phyloP scores from a whole-genome alignment of 2,113 vertebrate genomes.

The Alectura lathami region DNA sequence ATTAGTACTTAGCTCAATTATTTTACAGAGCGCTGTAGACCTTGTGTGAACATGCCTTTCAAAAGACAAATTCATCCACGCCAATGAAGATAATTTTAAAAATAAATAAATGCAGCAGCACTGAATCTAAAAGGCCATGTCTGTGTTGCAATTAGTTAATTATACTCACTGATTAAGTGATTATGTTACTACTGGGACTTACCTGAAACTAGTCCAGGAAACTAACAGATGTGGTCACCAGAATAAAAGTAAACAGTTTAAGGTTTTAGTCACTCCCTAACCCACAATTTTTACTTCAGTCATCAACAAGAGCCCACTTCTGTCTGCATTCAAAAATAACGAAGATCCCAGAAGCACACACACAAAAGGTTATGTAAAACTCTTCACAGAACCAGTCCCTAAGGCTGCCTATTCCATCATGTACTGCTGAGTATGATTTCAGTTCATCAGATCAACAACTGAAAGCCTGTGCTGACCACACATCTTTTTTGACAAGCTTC shows the following conservation, averaged over 20 bases:
- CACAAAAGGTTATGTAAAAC: no score
- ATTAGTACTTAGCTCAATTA: neutral
- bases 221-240: neutral
- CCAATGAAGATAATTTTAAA: neutral
- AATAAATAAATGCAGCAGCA: neutral
- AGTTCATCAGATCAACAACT: neutral
- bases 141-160: neutral
- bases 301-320: neutral
- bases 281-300: neutral
- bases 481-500: neutral
- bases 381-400: conserved; percentile 49
- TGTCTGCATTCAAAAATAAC: neutral
- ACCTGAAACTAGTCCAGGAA: neutral
- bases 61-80: neutral
- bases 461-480: neutral
- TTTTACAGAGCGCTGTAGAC: neutral
- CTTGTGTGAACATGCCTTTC: neutral
- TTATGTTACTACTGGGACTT: neutral
- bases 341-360: neutral
- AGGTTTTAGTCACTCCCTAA: neutral
- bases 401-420: conserved; percentile 24
- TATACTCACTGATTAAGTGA: neutral
- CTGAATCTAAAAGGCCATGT: neutral
- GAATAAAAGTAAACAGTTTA: neutral
- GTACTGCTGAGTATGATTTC: neutral